Evolutionary conservation across 2,113 vertebrate genomes (phyloP), one percentile per base, ranked within the genome.

Genomic region (Perca schrenkii): DNA sequence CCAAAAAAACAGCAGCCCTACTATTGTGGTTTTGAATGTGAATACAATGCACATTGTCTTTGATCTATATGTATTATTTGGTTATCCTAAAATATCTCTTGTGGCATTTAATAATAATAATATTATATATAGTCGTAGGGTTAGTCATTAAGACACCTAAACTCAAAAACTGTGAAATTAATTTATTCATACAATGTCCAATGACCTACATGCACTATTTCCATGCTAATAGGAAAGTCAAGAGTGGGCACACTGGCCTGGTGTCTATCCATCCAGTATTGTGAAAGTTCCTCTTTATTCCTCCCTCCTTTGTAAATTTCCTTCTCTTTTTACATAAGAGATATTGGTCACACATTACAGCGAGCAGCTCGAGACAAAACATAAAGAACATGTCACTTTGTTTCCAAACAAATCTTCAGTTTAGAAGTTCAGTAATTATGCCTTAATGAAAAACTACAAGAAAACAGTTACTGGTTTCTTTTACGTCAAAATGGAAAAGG

Each of bases 251-350:
- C 77, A 79, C 17, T 52, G 4, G 36, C 28, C 28, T 43, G 28
- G 43, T 64, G 74, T 79, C 36, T 25, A 43, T 65, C 56, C 28
- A 53, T 71, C 75, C 76, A 85, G 67, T 61, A 70, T 91, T 93
- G 88, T 80, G 84, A 86, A 93, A 91, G 81, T 91, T 93, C 92
- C 90, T 81, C 89, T 91, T 93, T 88, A 79, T 65, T 43, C 15
- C 4, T n/a, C 17, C 3, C 4, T 77, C 14, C 46, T 49, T 12
- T 61, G 25, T 69, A 21, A 43, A 80, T 79, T 82, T 83, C 12
- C 53, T 61, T 79, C 46, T 74, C 3, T 22, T 15, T 50, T 31
- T 46, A 6, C 28, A 6, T 4, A n/a, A 22, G 8, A 57, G 15
- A 68, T 53, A 46, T 36, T 10, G 16, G 46, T 76, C 31, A 36